phyloP scores from a whole-genome alignment of 2,113 vertebrate species.

The Pelobates fuscus region DNA sequence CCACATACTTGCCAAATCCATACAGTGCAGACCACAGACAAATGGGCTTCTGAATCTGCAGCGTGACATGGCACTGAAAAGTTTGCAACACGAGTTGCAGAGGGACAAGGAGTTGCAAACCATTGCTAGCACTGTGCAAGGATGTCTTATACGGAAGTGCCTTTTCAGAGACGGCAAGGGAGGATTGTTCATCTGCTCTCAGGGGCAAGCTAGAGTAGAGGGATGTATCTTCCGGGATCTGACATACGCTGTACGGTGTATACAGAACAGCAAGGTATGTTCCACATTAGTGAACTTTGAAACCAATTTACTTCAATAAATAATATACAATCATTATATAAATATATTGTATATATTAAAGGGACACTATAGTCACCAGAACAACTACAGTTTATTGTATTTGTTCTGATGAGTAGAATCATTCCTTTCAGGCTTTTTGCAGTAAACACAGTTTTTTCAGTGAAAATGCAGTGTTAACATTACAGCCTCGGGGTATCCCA shows the following conservation, averaged over 20 bases:
- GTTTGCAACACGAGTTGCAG: slow-evolving; percentile 81
- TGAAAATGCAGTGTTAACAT: no score
- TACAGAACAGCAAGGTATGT: slow-evolving; percentile 82
- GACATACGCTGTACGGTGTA: slow-evolving; percentile 78
- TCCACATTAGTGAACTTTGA: neutral
- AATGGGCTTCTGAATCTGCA: slow-evolving; percentile 66
- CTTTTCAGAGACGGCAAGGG: slow-evolving; percentile 84
- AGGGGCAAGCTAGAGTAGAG: slow-evolving; percentile 79
- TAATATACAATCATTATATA: no score
- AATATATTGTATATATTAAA: no score
- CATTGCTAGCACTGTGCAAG: slow-evolving; percentile 70
- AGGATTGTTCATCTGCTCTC: slow-evolving; percentile 79
- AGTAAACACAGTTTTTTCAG: no score
- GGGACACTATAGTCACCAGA: no score
- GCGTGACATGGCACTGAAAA: slow-evolving; percentile 70
- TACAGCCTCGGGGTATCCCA: no score
- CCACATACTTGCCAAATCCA: slow-evolving; percentile 66
- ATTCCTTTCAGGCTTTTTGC: no score
- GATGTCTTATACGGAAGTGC: slow-evolving; percentile 79
- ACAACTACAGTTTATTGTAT: no score
- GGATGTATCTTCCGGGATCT: slow-evolving; percentile 80
- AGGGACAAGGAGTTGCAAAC: slow-evolving; percentile 77
- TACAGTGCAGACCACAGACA: slow-evolving; percentile 55
- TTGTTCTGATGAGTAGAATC: no score
- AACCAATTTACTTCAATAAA: no score